Evolutionary conservation across 1,140 invertebrate genomes (phyloP).

Genomic region (Carcinoscorpius rotundicauda): DNA sequence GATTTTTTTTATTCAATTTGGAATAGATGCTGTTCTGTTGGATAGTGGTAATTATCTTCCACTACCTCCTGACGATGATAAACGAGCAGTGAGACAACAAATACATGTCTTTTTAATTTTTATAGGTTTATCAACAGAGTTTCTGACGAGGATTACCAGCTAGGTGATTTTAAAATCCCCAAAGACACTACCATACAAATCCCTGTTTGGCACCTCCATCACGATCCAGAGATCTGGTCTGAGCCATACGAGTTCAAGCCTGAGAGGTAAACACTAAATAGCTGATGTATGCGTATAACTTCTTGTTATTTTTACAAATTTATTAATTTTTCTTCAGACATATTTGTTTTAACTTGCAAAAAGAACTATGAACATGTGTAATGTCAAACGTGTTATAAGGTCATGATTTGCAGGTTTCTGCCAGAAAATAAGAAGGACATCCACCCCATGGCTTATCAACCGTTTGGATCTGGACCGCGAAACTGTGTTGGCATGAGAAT

Average conservation of each 20-base stretch:
- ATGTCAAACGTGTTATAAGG: too few relatives aligned
- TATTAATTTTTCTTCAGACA: too few relatives aligned
- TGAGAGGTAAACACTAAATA: slow-evolving; percentile 27
- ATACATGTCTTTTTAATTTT: background rate
- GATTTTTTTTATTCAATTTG: too few relatives aligned
- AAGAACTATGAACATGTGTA: background rate
- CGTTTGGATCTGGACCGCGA: slow-evolving; percentile 31
- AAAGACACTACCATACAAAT: slow-evolving; percentile 30
- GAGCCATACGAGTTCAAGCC: slow-evolving; percentile 37
- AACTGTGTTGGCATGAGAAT: slow-evolving; percentile 33
- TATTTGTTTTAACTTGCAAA: background rate
- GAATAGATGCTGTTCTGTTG: too few relatives aligned
- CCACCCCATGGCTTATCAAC: slow-evolving; percentile 21
- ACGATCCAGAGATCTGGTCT: slow-evolving; percentile 34
- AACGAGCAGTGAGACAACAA: too few relatives aligned
- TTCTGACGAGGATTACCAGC: slow-evolving; percentile 19
- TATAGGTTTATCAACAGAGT: slow-evolving; percentile 23
- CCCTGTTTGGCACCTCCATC: slow-evolving; percentile 34
- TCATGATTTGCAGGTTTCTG: slow-evolving; percentile 2
- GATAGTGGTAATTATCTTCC: too few relatives aligned
- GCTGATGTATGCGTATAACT: too few relatives aligned
- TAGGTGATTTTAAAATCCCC: slow-evolving; percentile 29
- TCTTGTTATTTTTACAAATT: too few relatives aligned
- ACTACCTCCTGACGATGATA: too few relatives aligned
- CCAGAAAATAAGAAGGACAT: slow-evolving; percentile 5